phyloP scores from a whole-genome alignment of 2,113 vertebrate genomes.

The Tragelaphus strepsiceros region DNA sequence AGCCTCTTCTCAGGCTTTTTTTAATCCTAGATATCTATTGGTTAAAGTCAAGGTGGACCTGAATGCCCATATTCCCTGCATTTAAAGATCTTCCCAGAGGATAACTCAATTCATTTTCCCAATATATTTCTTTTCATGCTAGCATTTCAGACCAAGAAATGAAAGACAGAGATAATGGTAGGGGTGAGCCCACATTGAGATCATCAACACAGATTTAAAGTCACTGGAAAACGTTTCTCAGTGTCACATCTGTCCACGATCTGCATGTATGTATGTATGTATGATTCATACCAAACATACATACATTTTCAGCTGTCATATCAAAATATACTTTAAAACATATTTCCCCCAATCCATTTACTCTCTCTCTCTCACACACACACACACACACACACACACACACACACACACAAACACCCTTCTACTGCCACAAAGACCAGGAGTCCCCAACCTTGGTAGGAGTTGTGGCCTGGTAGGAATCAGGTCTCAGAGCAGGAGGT shows the following conservation, averaged over 20 bases:
- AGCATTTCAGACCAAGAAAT: not conserved
- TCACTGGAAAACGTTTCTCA: not conserved
- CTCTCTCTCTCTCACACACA: not conserved
- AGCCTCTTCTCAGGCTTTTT: not conserved
- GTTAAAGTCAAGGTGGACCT: not conserved
- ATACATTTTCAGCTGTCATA: not conserved
- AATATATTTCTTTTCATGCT: not conserved
- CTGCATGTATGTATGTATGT: not conserved
- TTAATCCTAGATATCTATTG: not conserved
- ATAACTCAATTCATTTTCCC: not conserved
- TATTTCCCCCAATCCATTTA: not conserved
- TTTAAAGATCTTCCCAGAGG: not conserved
- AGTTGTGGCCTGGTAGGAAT: not conserved
- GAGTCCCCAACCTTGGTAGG: not conserved
- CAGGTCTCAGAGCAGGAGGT: not conserved
- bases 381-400: not conserved
- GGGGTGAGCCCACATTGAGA: not conserved
- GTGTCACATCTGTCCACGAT: not conserved
- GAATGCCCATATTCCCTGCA: not conserved
- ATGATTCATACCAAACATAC: not conserved
- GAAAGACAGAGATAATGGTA: not conserved
- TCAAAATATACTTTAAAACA: not conserved
- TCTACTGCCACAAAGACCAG: not conserved
- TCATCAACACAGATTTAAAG: not conserved
- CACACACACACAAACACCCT: not conserved